Percentiles rank a stretch among this genome's conserved stretches.
These are phyloP conservation scores for Trichechus manatus DNA, from an alignment of 2,113 vertebrate genomes.

Conservation along the genomic window DNA sequence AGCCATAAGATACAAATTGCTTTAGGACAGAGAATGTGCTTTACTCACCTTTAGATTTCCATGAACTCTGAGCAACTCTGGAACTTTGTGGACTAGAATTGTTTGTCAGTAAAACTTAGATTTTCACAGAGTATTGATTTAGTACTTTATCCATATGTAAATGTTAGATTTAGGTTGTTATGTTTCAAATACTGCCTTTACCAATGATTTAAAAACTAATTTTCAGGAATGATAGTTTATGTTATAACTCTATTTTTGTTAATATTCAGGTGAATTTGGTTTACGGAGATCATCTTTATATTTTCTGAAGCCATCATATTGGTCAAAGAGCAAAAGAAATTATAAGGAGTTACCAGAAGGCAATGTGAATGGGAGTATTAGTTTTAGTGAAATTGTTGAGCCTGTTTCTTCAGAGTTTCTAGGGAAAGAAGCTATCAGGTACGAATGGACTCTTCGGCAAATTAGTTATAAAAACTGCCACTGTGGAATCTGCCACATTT, in stretches of 20 bases:
- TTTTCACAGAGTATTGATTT: background rate
- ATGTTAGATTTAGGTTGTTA: background rate
- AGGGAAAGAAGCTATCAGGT: constrained; percentile 98
- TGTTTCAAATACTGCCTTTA: constrained; percentile 14
- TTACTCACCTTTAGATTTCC: background rate
- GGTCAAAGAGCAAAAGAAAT: constrained; percentile 93
- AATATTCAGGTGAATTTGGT: constrained; percentile 93
- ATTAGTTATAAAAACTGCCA: background rate
- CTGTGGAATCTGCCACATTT: background rate
- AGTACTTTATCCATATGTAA: background rate
- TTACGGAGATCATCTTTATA: constrained; percentile 92
- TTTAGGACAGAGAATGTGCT: background rate
- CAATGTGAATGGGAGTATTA: constrained; percentile 88
- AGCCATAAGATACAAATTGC: background rate
- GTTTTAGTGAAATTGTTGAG: constrained; percentile 91
- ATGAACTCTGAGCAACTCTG: background rate
- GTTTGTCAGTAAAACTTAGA: background rate
- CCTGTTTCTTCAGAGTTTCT: constrained; percentile 93
- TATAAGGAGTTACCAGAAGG: constrained; percentile 94
- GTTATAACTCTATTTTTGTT: background rate
- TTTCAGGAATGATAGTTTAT: constrained; percentile 37
- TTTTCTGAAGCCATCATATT: constrained; percentile 97
- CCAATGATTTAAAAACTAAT: constrained; percentile 32
- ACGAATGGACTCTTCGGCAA: constrained; percentile 65
- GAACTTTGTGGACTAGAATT: background rate